Evolutionary conservation across 1,140 invertebrate species (phyloP).

Genomic region (Meteorus sp.): DNA sequence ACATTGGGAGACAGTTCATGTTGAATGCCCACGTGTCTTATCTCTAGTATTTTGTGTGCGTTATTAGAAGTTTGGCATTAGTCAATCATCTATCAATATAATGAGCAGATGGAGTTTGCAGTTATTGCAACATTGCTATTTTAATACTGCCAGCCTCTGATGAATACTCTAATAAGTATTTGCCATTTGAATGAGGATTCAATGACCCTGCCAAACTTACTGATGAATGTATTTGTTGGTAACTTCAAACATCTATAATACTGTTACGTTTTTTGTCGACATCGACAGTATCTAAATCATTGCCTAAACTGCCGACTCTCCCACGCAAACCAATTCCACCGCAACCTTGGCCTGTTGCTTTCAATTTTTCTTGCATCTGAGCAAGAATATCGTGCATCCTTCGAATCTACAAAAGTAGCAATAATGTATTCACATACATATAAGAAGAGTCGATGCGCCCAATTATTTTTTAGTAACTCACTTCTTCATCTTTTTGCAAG

Average conservation of each 20-base stretch:
- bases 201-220: constrained; percentile 6
- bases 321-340: constrained; percentile 44
- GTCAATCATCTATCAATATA: too few species aligned
- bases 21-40: too few species aligned
- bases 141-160: too few species aligned
- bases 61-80: too few species aligned
- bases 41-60: too few species aligned
- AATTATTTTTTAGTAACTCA: constrained; percentile 52
- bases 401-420: constrained; percentile 69
- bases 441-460: not conserved
- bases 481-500: constrained; percentile 92
- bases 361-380: constrained; percentile 95
- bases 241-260: constrained; percentile 75
- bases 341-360: constrained; percentile 68
- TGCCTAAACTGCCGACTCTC: constrained; percentile 52
- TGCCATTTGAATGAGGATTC: not conserved
- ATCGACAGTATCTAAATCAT: constrained; percentile 49
- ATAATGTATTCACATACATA: constrained; percentile 12
- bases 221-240: constrained; percentile 24
- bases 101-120: too few species aligned
- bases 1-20: too few species aligned
- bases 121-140: too few species aligned
- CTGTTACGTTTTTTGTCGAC: constrained; percentile 74
- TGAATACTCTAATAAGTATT: too few species aligned
- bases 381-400: constrained; percentile 95